Evolutionary conservation across 1,140 invertebrate genomes (phyloP).

Genomic region (Dinoponera quadriceps): DNA sequence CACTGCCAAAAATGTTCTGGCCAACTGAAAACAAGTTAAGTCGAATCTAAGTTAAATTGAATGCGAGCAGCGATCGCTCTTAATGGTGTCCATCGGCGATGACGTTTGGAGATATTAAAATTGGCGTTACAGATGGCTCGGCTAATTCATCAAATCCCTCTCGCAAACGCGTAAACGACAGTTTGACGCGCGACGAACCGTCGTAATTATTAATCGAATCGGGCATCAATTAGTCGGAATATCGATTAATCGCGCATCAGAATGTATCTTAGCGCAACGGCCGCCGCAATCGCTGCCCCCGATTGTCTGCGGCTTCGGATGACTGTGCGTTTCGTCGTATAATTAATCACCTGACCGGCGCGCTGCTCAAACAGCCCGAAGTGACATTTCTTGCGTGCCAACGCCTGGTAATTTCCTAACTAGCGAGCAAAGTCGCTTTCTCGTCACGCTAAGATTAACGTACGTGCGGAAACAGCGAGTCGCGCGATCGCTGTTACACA

Average conservation of each 20-base stretch:
- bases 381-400: conserved; percentile 29
- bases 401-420: conserved; percentile 6
- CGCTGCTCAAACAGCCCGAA: conserved; percentile 29
- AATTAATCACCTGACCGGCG: conserved; percentile 71
- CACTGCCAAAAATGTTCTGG: not conserved
- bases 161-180: conserved; percentile 35
- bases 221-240: conserved; percentile 80
- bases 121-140: not conserved
- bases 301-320: conserved; percentile 74
- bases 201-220: conserved; percentile 82
- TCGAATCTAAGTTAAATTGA: not conserved
- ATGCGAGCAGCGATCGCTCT: not conserved
- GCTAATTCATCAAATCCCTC: not conserved
- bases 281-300: conserved; percentile 54
- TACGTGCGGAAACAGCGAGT: not conserved
- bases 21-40: too few relatives aligned
- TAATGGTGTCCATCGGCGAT: not conserved
- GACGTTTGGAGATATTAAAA: not conserved
- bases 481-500: not conserved
- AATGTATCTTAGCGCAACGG: conserved; percentile 65
- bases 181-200: conserved; percentile 69
- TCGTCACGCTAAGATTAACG: conserved; percentile 21
- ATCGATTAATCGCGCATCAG: conserved; percentile 79
- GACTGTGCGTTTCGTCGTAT: conserved; percentile 69
- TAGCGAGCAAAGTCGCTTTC: conserved; percentile 38